Conservation (phyloP, 1,140 invertebrate genomes). For the Himalopsyche phryganea region DNA sequence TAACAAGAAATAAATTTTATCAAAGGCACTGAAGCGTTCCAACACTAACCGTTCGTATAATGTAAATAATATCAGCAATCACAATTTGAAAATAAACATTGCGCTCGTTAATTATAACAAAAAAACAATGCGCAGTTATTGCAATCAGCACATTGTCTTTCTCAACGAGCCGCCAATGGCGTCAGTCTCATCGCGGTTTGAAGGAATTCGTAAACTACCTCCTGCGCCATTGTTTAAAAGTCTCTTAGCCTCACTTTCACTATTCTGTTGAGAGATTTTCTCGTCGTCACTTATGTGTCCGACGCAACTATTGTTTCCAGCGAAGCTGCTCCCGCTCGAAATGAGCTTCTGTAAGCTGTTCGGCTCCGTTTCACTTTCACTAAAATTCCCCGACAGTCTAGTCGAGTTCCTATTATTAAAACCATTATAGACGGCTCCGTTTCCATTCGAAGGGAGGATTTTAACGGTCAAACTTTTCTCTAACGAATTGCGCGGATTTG, state of each 20-base stretch:
- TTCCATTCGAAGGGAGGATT: constrained; percentile 9
- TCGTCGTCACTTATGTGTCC: constrained; percentile 24
- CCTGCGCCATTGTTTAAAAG: constrained; percentile 14
- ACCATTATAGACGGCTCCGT: not conserved
- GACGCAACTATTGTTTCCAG: constrained; percentile 5
- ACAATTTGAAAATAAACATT: no score
- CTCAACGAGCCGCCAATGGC: not conserved
- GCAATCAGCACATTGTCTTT: no score
- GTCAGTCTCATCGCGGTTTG: not conserved
- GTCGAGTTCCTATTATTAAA: constrained; percentile 2
- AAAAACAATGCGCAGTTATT: no score
- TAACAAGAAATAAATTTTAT: not conserved
- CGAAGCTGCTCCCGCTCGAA: constrained; percentile 11
- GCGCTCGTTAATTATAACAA: no score
- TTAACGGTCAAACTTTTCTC: constrained; percentile 7
- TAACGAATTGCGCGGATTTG: constrained; percentile 4
- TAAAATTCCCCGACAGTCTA: not conserved
- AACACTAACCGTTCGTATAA: no score
- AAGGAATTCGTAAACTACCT: no score
- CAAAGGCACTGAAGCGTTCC: not conserved
- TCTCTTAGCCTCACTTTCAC: constrained; percentile 12
- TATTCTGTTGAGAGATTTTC: constrained; percentile 9
- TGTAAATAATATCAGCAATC: no score
- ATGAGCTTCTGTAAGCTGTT: constrained; percentile 18
- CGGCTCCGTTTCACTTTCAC: constrained; percentile 9